Evolutionary conservation across 2,113 vertebrate genomes (phyloP), one percentile per base, ranked within the genome.

Genomic region (Struthidea cinerea): DNA sequence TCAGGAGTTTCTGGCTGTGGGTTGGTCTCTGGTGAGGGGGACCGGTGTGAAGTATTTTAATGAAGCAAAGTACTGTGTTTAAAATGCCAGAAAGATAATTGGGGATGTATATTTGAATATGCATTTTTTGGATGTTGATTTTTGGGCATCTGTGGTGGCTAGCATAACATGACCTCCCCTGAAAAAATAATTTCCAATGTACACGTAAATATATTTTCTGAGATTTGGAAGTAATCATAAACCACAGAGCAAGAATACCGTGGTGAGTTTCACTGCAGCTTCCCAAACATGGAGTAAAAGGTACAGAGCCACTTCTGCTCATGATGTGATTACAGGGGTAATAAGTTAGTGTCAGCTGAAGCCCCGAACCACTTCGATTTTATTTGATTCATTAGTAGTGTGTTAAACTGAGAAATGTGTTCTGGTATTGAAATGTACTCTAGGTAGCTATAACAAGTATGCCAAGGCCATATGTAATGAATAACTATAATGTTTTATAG

Each of bases 341-440:
- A 75, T 94, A 92, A 96, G 61, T 93, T 65, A 96, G n/a, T 87
- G 59, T 89, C 80, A 90, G 30, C 13, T 93, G 91, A 94, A 91
- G 82, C 64, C 53, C 35, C 78, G 92, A 85, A 89, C 77, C 59
- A 32, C n/a, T 92, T 93, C 81, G 80, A 60, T 89, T 96, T 95
- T 77, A 94, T 95, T 92, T 92, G 74, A 93, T 79, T 89, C 74
- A 78, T 93, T 87, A 90, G 71, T 82, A 55, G 61, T 69, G 28
- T 94, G 63, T 95, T 91, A 93, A 95, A 93, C 67, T 87, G 81
- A 44, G 73, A 88, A 93, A 78, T 80, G 64, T 84, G 85, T 93
- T 94, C 94, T 90, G 41, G 21, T 93, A 89, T 93, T 95, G 85
- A 94, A 95, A 93, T 93, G 46, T 89, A 87, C 63, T 64, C 86